Percentiles rank a stretch among this genome's conserved stretches.
Evolutionary conservation across 2,113 vertebrate species (phyloP).

Genomic region (Podilymbus podiceps): DNA sequence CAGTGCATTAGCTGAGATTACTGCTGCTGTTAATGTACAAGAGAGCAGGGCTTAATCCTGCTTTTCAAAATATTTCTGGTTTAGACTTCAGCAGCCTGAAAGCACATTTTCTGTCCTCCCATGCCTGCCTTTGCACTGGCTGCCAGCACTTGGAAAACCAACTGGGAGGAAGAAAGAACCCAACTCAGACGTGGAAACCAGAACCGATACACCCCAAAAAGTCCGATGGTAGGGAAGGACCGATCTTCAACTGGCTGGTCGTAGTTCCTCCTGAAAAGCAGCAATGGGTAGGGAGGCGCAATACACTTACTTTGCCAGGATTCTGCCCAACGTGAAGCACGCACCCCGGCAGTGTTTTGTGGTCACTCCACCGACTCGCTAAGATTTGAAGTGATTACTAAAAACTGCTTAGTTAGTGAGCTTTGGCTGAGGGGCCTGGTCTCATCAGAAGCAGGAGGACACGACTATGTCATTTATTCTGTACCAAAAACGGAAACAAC

Average conservation of each 20-base stretch:
- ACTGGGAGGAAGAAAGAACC: neutral
- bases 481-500: neutral
- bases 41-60: neutral
- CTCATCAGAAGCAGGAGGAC: neutral
- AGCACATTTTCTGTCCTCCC: neutral
- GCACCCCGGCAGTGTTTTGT: neutral
- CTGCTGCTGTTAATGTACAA: neutral
- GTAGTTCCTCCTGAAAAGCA: neutral
- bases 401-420: neutral
- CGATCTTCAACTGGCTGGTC: neutral
- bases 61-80: neutral
- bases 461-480: neutral
- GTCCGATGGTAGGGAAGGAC: neutral
- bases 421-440: neutral
- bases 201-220: neutral
- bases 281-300: neutral
- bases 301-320: neutral
- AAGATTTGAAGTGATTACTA: neutral
- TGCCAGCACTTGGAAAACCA: neutral
- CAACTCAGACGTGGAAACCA: neutral
- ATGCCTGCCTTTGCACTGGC: neutral
- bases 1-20: neutral
- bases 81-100: neutral
- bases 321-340: neutral
- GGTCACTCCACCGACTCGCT: neutral